phyloP scores from a whole-genome alignment of 2,113 vertebrate genomes.

The Myodes glareolus region DNA sequence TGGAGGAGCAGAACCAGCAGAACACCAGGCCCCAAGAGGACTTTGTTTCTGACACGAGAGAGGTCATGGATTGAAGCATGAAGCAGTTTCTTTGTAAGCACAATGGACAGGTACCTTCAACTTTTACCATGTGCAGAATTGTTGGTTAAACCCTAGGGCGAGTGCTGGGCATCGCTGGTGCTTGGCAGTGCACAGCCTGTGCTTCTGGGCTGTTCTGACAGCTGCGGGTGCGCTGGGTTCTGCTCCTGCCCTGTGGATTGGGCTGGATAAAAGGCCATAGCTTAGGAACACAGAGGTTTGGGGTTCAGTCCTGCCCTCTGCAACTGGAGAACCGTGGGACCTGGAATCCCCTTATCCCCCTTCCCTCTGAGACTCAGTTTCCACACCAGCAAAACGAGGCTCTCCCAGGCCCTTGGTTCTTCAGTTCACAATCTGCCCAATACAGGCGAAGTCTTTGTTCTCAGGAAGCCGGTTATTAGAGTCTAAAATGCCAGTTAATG shows the following conservation, averaged over 20 bases:
- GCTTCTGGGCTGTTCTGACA: not conserved
- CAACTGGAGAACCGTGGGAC: not conserved
- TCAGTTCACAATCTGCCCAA: not conserved
- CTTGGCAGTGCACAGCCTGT: not conserved
- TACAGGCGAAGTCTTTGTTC: not conserved
- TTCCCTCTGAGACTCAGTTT: not conserved
- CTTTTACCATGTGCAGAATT: not conserved
- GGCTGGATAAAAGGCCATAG: not conserved
- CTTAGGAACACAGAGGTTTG: not conserved
- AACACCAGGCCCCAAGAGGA: slow-evolving; percentile 25
- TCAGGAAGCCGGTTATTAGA: not conserved
- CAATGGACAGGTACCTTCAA: not conserved
- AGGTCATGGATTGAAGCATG: slow-evolving; percentile 49
- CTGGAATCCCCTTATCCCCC: not conserved
- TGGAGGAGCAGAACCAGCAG: slow-evolving; percentile 52
- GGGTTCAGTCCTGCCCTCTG: not conserved
- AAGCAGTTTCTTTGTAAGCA: slow-evolving; percentile 33
- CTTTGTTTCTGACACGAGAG: slow-evolving; percentile 28
- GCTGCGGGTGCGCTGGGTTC: not conserved
- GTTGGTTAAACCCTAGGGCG: not conserved
- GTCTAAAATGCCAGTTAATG: not conserved
- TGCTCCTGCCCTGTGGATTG: accelerated
- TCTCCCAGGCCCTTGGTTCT: not conserved
- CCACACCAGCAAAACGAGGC: not conserved
- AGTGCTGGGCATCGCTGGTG: not conserved